A percentile compares a stretch with the other conserved stretches of the same genome.
Evolutionary conservation across 1,140 invertebrate species (phyloP).

Genomic region (Dinothrombium tinctorium): DNA sequence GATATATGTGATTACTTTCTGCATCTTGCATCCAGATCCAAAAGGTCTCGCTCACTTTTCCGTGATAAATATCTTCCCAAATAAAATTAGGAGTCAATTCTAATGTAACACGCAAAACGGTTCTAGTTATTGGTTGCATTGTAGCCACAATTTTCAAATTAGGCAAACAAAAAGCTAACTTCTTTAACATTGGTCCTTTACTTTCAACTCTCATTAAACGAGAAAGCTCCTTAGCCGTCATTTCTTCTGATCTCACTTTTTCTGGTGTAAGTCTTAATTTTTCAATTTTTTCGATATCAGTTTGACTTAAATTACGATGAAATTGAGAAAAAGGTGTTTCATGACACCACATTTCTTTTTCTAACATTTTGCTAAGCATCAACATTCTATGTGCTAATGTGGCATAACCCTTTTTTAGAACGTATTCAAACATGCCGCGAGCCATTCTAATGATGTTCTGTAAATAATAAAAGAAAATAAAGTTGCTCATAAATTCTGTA

Average conservation of each 20-base stretch:
- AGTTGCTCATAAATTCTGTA: background rate
- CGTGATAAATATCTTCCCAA: constrained; percentile 75
- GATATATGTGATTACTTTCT: constrained; percentile 74
- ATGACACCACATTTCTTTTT: constrained; percentile 64
- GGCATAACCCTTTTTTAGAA: constrained; percentile 63
- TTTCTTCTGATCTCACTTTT: constrained; percentile 19
- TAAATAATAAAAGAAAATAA: constrained; percentile 20
- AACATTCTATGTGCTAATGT: constrained; percentile 54
- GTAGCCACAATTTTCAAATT: constrained; percentile 49
- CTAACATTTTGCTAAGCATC: constrained; percentile 65
- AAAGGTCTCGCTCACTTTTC: constrained; percentile 63
- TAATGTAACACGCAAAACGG: constrained; percentile 34
- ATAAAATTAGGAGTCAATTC: constrained; percentile 56
- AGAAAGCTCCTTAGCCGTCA: constrained; percentile 24
- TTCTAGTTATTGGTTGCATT: constrained; percentile 77
- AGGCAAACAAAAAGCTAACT: constrained; percentile 64
- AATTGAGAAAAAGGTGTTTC: constrained; percentile 70
- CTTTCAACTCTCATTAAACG: constrained; percentile 6
- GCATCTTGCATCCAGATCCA: constrained; percentile 97
- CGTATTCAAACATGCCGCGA: constrained; percentile 80
- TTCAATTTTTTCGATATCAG: constrained; percentile 23
- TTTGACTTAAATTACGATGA: constrained; percentile 18
- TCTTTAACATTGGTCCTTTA: constrained; percentile 43
- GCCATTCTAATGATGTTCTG: constrained; percentile 65
- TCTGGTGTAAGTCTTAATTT: constrained; percentile 18